A percentile compares a stretch with the other conserved stretches of the same genome.
phyloP scores from a whole-genome alignment of 2,797 vertebrate species.

The Microtus californicus region DNA sequence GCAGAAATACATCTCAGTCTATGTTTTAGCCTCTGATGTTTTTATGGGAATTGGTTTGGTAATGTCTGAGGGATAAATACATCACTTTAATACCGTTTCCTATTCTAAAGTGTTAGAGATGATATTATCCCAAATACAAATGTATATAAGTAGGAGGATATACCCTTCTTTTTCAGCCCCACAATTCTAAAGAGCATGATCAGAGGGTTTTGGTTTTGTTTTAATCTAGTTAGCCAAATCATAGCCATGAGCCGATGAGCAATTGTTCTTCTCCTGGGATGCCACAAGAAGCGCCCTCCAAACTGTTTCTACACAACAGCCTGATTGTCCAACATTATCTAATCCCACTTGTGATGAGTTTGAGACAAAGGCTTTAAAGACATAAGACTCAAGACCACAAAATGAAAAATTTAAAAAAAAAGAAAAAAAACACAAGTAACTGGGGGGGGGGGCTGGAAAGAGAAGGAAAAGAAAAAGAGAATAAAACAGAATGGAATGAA shows the following conservation, averaged over 20 bases:
- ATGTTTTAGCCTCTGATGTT: constrained; percentile 36
- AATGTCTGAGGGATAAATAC: constrained; percentile 41
- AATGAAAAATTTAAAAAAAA: background rate
- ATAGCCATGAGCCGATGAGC: constrained; percentile 53
- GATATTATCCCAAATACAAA: constrained; percentile 51
- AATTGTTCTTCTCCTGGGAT: constrained; percentile 53
- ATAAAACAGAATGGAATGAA: background rate
- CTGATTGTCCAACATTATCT: constrained; percentile 11
- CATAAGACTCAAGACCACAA: constrained; percentile 2
- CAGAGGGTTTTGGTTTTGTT: background rate
- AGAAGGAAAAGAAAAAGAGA: background rate
- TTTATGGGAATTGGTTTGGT: constrained; percentile 21
- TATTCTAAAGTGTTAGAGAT: constrained; percentile 50
- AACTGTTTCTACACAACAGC: background rate
- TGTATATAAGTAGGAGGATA: constrained; percentile 31
- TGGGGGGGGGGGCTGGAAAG: background rate
- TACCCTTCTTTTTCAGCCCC: constrained; percentile 17
- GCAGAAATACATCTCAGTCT: constrained; percentile 57
- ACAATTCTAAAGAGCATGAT: constrained; percentile 48
- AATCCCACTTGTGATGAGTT: constrained; percentile 9
- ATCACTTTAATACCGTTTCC: constrained; percentile 51
- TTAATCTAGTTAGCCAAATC: constrained; percentile 52
- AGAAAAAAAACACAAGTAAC: background rate
- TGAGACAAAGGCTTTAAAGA: constrained; percentile 44
- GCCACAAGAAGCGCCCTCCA: constrained; percentile 62